A percentile compares a stretch with the other conserved stretches of the same genome.
Conservation (phyloP, 2,888 invertebrate species). For the Lampropteryx suffumata region DNA sequence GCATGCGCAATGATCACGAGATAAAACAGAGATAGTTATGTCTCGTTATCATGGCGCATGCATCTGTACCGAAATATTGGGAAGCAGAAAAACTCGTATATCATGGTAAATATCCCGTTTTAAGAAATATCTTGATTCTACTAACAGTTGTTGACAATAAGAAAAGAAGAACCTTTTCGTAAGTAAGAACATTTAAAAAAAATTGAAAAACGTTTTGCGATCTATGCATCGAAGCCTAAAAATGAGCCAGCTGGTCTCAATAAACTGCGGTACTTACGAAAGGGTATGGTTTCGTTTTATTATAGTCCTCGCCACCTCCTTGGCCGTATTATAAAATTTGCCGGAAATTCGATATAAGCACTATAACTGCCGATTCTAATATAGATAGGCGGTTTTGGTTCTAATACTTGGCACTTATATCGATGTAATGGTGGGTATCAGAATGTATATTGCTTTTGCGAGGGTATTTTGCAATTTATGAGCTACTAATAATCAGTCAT, state of each 20-base stretch:
- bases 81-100: no score
- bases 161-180: no score
- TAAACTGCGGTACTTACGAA: neutral
- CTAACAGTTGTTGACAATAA: no score
- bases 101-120: no score
- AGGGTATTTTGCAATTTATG: slow-evolving; percentile 11
- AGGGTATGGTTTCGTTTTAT: slow-evolving; percentile 38
- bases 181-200: neutral
- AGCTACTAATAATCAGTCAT: slow-evolving; percentile 1
- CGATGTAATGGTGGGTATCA: slow-evolving; percentile 18
- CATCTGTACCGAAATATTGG: no score
- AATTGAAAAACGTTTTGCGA: neutral
- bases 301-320: slow-evolving; percentile 37
- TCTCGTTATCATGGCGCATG: no score
- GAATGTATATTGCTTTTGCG: slow-evolving; percentile 9
- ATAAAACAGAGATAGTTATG: no score
- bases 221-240: neutral
- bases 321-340: slow-evolving; percentile 32
- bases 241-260: neutral
- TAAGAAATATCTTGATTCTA: no score
- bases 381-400: slow-evolving; percentile 26
- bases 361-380: slow-evolving; percentile 28
- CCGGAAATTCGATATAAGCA: slow-evolving; percentile 37
- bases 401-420: slow-evolving; percentile 10
- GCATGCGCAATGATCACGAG: no score